Percentiles rank a stretch among this genome's conserved stretches.
phyloP scores from a whole-genome alignment of 2,797 vertebrate species.

The Vespertilio murinus region DNA sequence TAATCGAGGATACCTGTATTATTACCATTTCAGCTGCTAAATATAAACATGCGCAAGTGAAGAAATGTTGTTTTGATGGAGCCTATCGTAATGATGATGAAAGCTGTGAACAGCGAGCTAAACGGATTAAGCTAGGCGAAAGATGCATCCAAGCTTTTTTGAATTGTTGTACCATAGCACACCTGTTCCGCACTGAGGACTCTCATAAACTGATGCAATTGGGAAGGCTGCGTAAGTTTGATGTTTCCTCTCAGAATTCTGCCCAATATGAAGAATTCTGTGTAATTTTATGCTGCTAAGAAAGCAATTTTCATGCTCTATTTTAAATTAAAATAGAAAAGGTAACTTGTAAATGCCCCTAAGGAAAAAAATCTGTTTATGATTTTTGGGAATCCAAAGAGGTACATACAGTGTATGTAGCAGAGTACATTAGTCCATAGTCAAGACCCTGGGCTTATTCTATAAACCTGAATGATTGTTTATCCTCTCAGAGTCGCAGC shows the following conservation, averaged over 20 bases:
- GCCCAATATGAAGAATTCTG: background rate
- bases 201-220: slow-evolving; percentile 67
- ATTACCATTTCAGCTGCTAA: slow-evolving; percentile 78
- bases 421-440: background rate
- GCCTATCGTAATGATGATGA: slow-evolving; percentile 68
- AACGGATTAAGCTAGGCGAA: accelerated
- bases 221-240: slow-evolving; percentile 87
- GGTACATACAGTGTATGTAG: background rate
- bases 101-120: slow-evolving; percentile 79
- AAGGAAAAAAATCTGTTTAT: background rate
- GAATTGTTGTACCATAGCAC: slow-evolving; percentile 84
- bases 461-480: background rate
- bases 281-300: background rate
- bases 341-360: background rate
- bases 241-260: slow-evolving; percentile 23
- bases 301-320: slow-evolving; percentile 3
- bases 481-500: background rate
- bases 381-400: background rate
- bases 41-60: accelerated
- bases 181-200: background rate
- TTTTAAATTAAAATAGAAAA: slow-evolving; percentile 11
- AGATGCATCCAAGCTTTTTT: slow-evolving; percentile 76
- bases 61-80: slow-evolving; percentile 86
- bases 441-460: background rate
- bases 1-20: background rate